Percentiles rank a stretch among this genome's conserved stretches.
phyloP scores from a whole-genome alignment of 35 echinoderm and acorn worm genomes.

The Diadema setosum region DNA sequence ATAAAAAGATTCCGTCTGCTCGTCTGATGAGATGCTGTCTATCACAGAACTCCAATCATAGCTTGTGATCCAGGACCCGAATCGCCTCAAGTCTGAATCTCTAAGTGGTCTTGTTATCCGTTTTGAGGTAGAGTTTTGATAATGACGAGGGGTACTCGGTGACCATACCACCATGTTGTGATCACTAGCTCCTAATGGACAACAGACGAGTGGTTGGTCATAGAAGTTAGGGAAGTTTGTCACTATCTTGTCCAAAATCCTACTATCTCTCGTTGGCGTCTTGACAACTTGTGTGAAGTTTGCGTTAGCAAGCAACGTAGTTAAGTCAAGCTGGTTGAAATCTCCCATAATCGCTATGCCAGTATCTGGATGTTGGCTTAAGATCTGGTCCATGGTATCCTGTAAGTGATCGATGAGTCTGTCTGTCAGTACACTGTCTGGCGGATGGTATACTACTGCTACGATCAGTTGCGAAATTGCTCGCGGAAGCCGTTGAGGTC shows the following conservation, averaged over 20 bases:
- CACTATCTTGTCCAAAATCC: constrained; percentile 45
- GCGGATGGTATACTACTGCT: constrained; percentile 14
- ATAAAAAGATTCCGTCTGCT: constrained; percentile 33
- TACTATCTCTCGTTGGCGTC: neutral
- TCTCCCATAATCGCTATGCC: constrained; percentile 49
- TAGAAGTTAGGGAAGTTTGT: constrained; percentile 42
- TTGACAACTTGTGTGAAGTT: constrained; percentile 29
- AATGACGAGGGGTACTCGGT: too few species aligned
- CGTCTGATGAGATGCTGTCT: neutral
- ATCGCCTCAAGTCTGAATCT: neutral
- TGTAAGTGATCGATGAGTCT: constrained; percentile 39
- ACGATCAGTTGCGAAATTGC: neutral
- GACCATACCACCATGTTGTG: too few species aligned
- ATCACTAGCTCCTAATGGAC: too few species aligned
- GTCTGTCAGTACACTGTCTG: neutral
- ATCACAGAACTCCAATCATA: constrained; percentile 40
- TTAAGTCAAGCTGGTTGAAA: constrained; percentile 41
- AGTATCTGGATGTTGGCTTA: neutral
- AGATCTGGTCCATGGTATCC: constrained; percentile 33
- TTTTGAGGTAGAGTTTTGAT: too few species aligned
- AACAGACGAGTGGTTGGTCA: too few species aligned
- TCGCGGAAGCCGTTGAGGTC: constrained; percentile 35
- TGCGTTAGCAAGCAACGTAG: neutral
- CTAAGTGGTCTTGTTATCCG: neutral
- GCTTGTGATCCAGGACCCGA: constrained; percentile 49